Conservation (phyloP, 2,797 vertebrate species). For the Sebastes minor region DNA sequence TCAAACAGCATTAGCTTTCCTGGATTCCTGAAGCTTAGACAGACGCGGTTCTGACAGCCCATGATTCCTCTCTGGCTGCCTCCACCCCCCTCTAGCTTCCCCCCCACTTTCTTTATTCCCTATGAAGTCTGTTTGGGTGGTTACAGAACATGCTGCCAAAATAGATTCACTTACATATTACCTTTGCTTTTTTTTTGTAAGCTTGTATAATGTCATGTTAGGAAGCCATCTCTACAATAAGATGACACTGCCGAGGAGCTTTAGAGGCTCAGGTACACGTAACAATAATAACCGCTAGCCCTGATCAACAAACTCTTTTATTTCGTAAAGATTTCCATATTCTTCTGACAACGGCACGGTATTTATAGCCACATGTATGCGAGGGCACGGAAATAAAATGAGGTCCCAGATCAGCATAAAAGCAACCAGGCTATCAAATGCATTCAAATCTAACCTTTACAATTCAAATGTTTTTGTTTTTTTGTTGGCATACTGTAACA, state of each 20-base stretch:
- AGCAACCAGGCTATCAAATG: conserved; percentile 40
- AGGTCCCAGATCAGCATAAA: conserved; percentile 34
- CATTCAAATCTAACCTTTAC: conserved; percentile 62
- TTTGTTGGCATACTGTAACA: conserved; percentile 21
- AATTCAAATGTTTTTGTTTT: conserved; percentile 46
- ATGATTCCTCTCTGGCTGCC: conserved; percentile 70
- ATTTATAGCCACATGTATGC: conserved; percentile 54
- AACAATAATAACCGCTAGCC: conserved; percentile 53
- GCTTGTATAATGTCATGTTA: conserved; percentile 80
- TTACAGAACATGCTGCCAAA: conserved; percentile 78
- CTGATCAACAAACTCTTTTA: conserved; percentile 61
- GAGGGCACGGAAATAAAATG: conserved; percentile 11
- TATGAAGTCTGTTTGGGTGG: conserved; percentile 79
- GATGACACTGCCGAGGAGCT: conserved; percentile 70
- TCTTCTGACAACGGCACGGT: conserved; percentile 48
- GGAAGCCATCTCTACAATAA: conserved; percentile 71
- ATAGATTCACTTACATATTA: conserved; percentile 77
- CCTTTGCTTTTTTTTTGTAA: conserved; percentile 69
- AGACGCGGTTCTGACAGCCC: conserved; percentile 80
- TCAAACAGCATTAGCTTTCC: conserved; percentile 85
- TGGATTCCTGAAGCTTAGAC: conserved; percentile 82
- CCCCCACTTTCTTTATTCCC: conserved; percentile 66
- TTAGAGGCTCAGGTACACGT: conserved; percentile 41
- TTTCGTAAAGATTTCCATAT: conserved; percentile 46
- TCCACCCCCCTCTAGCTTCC: conserved; percentile 54